Evolutionary conservation across 1,140 invertebrate species (phyloP).

Genomic region (Leptonema lineaticorne): DNA sequence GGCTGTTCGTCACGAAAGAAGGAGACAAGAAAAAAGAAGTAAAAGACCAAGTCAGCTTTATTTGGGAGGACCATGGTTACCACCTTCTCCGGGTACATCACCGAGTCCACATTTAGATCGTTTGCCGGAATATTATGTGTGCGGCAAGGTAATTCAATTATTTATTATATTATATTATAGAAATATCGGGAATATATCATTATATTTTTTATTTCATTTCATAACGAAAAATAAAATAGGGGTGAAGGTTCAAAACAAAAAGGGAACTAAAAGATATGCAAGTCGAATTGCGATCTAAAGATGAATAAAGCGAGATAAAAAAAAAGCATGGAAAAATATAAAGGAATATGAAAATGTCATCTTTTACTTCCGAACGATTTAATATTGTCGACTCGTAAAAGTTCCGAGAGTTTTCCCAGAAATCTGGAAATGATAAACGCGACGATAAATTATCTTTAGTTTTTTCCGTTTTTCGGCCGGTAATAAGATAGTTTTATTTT

Average conservation of each 20-base stretch:
- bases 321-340: too few relatives aligned
- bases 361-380: neutral
- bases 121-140: constrained; percentile 69
- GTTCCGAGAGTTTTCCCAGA: neutral
- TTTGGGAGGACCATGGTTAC: constrained; percentile 60
- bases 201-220: too few relatives aligned
- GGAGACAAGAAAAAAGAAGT: constrained; percentile 69
- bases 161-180: too few relatives aligned
- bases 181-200: too few relatives aligned
- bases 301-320: too few relatives aligned
- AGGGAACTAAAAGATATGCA: too few relatives aligned
- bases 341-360: too few relatives aligned
- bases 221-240: too few relatives aligned
- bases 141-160: constrained; percentile 64
- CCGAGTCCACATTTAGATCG: constrained; percentile 58
- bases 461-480: too few relatives aligned
- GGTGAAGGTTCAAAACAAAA: too few relatives aligned
- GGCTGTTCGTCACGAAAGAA: constrained; percentile 76
- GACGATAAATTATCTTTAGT: neutral
- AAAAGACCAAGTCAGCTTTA: constrained; percentile 71
- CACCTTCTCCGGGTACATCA: constrained; percentile 60
- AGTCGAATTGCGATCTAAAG: too few relatives aligned
- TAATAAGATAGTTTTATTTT: too few relatives aligned
- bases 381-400: neutral
- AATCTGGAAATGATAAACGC: neutral